Conservation (phyloP, 2,888 invertebrate genomes). For the Cerastis leucographa region DNA sequence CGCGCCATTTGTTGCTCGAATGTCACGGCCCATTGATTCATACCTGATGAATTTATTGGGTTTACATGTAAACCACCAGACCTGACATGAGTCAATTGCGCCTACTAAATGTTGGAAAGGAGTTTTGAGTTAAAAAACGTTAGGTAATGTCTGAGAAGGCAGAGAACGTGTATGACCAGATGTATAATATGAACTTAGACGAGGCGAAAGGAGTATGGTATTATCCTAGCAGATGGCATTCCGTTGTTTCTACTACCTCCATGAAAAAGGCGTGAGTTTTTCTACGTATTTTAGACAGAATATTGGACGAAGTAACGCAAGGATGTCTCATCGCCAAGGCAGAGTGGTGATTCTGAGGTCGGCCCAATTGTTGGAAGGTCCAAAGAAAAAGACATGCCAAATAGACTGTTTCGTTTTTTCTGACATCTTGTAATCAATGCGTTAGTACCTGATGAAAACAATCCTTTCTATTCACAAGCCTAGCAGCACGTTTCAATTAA, state of each 20-base stretch:
- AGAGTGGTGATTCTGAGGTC: too few relatives aligned
- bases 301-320: too few relatives aligned
- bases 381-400: not conserved
- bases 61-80: not conserved
- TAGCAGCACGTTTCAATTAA: not conserved
- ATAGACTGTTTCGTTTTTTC: not conserved
- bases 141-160: not conserved
- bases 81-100: not conserved
- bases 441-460: not conserved
- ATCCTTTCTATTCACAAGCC: not conserved
- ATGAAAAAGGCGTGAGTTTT: not conserved
- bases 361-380: too few relatives aligned
- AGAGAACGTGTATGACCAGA: not conserved
- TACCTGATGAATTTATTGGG: conserved; percentile 39
- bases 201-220: not conserved
- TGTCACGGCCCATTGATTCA: conserved; percentile 70
- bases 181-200: not conserved
- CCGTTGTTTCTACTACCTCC: not conserved
- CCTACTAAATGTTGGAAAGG: not conserved
- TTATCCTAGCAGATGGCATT: not conserved
- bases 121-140: too few relatives aligned
- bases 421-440: not conserved
- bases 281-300: too few relatives aligned
- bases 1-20: conserved; percentile 66
- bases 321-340: too few relatives aligned